Percentiles rank a stretch among this genome's conserved stretches.
Conservation (phyloP, 1,140 invertebrate genomes). For the Thaumatotibia leucotreta region DNA sequence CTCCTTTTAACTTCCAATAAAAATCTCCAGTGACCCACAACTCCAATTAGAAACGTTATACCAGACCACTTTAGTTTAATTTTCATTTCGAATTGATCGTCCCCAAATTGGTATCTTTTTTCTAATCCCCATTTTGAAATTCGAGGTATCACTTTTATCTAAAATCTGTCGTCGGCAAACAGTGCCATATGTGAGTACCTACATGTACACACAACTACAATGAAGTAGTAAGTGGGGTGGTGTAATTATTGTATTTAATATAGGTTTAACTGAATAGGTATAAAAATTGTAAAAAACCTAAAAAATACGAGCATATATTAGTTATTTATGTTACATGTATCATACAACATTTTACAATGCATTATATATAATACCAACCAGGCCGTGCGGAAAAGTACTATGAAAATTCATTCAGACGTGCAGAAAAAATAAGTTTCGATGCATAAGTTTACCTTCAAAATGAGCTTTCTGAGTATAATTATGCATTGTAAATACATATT, state of each 20-base stretch:
- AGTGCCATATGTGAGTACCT: slow-evolving; percentile 40
- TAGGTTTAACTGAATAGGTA: too few relatives aligned
- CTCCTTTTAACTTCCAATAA: neutral
- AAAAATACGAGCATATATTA: too few relatives aligned
- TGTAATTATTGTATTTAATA: neutral
- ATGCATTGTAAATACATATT: too few relatives aligned
- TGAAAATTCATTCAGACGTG: too few relatives aligned
- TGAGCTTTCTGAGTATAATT: too few relatives aligned
- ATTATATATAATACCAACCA: too few relatives aligned
- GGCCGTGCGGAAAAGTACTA: too few relatives aligned
- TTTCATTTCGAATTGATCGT: slow-evolving; percentile 28
- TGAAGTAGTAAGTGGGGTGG: slow-evolving; percentile 14
- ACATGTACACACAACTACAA: slow-evolving; percentile 17
- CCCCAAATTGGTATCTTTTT: slow-evolving; percentile 46
- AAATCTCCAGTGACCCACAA: neutral
- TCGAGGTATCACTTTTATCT: slow-evolving; percentile 47
- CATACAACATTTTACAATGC: too few relatives aligned
- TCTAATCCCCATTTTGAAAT: slow-evolving; percentile 44
- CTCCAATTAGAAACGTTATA: slow-evolving; percentile 28
- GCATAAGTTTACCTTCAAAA: too few relatives aligned
- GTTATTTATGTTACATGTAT: too few relatives aligned
- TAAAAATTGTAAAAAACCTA: too few relatives aligned
- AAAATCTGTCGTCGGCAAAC: slow-evolving; percentile 45
- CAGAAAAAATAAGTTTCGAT: too few relatives aligned
- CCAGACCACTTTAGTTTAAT: slow-evolving; percentile 22